These are phyloP conservation scores for Tupiocoris notatus DNA, from an alignment of 2,888 invertebrate species.

Conservation along the genomic window DNA sequence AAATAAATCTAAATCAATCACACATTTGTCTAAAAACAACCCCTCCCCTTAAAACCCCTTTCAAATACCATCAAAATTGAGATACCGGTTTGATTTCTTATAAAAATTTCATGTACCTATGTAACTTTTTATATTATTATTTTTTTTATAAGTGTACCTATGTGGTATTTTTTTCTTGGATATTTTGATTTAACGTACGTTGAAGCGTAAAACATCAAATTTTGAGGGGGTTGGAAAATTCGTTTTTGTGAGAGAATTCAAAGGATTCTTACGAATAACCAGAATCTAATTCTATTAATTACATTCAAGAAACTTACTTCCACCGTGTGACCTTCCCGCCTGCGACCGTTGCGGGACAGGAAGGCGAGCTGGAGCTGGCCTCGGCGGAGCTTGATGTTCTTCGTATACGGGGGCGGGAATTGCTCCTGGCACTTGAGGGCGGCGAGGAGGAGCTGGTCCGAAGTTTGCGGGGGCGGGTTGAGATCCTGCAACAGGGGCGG, in stretches of 20 bases:
- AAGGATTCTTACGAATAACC: neutral
- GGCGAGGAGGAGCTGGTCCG: slow-evolving; percentile 44
- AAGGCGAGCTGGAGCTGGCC: slow-evolving; percentile 49
- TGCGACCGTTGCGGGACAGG: slow-evolving; percentile 52
- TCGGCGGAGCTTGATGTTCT: slow-evolving; percentile 43
- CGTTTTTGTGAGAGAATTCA: neutral
- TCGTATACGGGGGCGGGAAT: slow-evolving; percentile 50
- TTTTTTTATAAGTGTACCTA: no score
- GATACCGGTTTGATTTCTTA: no score
- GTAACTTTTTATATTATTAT: no score
- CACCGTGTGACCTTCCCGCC: slow-evolving; percentile 46
- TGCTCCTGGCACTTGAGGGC: slow-evolving; percentile 51
- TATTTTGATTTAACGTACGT: no score
- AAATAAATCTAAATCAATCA: no score
- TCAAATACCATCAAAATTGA: no score
- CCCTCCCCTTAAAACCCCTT: no score
- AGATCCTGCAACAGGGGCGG: slow-evolving; percentile 51
- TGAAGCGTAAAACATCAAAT: no score
- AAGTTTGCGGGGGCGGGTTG: slow-evolving; percentile 45
- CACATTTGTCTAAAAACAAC: no score
- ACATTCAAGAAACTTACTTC: slow-evolving; percentile 4
- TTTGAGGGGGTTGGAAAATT: no score
- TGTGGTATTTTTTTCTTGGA: no score
- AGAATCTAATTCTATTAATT: neutral
- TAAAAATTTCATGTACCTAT: no score